phyloP scores from a whole-genome alignment of 2,797 vertebrate species.

The Borostomias antarcticus region DNA sequence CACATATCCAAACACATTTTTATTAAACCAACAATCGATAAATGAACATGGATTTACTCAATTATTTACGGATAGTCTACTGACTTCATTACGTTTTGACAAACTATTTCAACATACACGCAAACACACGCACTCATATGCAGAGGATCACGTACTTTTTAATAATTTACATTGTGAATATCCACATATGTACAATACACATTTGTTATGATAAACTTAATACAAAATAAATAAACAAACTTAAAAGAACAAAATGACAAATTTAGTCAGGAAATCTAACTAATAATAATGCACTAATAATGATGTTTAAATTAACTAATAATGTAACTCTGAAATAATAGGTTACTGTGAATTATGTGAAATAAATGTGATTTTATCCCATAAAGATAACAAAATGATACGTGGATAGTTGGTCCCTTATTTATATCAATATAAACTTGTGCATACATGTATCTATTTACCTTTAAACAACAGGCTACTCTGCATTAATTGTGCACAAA shows the following conservation, averaged over 20 bases:
- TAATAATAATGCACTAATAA: constrained; percentile 4
- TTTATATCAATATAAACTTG: constrained; percentile 54
- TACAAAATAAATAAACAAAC: constrained; percentile 27
- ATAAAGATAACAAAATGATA: constrained; percentile 27
- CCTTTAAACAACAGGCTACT: constrained; percentile 70
- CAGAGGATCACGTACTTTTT: constrained; percentile 58
- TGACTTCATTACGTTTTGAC: constrained; percentile 58
- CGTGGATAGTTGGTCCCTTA: constrained; percentile 69
- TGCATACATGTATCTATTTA: constrained; percentile 69
- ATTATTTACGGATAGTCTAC: constrained; percentile 42
- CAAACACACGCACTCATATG: constrained; percentile 33
- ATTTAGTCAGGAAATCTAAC: background rate
- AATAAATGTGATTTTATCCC: too few relatives aligned
- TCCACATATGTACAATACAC: constrained; percentile 72
- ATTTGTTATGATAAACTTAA: constrained; percentile 59
- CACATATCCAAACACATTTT: constrained; percentile 61
- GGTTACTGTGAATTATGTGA: too few relatives aligned
- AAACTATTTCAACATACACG: constrained; percentile 50
- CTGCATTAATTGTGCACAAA: constrained; percentile 68
- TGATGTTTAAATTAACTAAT: too few relatives aligned
- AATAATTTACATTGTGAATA: constrained; percentile 73
- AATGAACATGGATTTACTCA: constrained; percentile 60
- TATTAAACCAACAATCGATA: constrained; percentile 69
- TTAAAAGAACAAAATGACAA: constrained; percentile 39
- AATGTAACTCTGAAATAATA: constrained; percentile 53